phyloP scores from a whole-genome alignment of 2,113 vertebrate species.

The Heterochromis multidens region DNA sequence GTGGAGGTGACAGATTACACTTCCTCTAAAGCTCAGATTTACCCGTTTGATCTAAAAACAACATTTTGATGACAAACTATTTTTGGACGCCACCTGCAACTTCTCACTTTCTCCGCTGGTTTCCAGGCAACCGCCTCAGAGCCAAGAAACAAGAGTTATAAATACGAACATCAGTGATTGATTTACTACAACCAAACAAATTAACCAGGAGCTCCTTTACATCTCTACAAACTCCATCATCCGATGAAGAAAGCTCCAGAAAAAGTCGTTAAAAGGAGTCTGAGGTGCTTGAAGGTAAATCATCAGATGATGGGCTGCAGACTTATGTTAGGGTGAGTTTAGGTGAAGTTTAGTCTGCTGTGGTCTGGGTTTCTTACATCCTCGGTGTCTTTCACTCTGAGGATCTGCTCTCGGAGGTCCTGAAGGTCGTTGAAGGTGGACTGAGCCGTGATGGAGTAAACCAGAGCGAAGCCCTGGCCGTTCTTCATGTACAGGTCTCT shows the following conservation, averaged over 20 bases:
- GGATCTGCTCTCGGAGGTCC: conserved; percentile 70
- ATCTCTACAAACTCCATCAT: neutral
- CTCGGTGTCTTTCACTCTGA: conserved; percentile 71
- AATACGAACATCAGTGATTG: neutral
- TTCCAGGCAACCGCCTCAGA: neutral
- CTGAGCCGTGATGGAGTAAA: conserved; percentile 73
- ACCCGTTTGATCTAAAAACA: neutral
- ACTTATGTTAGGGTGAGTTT: neutral
- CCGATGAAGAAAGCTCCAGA: neutral
- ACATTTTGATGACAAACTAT: neutral
- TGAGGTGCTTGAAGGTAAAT: neutral
- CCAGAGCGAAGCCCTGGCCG: conserved; percentile 72
- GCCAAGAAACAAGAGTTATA: neutral
- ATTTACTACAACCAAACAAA: neutral
- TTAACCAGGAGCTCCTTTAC: neutral
- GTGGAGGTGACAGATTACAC: neutral
- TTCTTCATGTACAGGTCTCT: conserved; percentile 74
- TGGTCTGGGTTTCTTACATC: conserved; percentile 45
- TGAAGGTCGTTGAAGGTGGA: conserved; percentile 72
- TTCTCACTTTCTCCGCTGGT: neutral
- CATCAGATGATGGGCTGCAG: neutral
- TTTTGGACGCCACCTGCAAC: neutral
- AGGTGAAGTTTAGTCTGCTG: neutral
- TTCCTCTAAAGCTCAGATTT: neutral
- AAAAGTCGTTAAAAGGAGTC: neutral